Conservation (phyloP, 1,140 invertebrate genomes). For the Eumaeus atala region DNA sequence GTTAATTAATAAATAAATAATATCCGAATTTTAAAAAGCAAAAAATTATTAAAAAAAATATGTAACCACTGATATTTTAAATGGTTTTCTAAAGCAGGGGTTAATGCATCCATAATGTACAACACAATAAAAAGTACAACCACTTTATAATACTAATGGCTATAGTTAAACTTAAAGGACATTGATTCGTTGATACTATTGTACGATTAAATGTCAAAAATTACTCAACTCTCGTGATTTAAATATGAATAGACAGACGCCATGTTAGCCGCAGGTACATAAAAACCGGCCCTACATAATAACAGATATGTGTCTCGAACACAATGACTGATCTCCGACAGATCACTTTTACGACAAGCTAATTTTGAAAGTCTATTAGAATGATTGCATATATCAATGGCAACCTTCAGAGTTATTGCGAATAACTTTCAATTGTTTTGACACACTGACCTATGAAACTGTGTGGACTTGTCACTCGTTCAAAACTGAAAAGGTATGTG, state of each 20-base stretch:
- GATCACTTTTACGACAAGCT: constrained; percentile 62
- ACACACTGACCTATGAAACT: not conserved
- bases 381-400: not conserved
- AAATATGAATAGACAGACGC: constrained; percentile 71
- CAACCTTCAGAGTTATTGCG: constrained; percentile 1
- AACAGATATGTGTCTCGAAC: constrained; percentile 63
- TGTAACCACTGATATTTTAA: too few species aligned
- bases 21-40: too few species aligned
- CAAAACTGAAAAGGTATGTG: too few species aligned
- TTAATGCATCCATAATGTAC: too few species aligned
- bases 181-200: constrained; percentile 33
- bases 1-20: too few species aligned
- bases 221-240: constrained; percentile 66
- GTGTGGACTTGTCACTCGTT: too few species aligned
- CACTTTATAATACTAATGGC: not conserved
- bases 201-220: constrained; percentile 62
- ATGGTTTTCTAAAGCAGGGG: too few species aligned
- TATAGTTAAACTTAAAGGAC: not conserved
- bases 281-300: constrained; percentile 69
- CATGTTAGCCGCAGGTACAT: constrained; percentile 64
- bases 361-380: constrained; percentile 45
- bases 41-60: too few species aligned
- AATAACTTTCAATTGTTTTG: constrained; percentile 1
- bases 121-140: too few species aligned
- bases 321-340: constrained; percentile 61